phyloP scores from a whole-genome alignment of 2,113 vertebrate genomes.

The Microtus ochrogaster region DNA sequence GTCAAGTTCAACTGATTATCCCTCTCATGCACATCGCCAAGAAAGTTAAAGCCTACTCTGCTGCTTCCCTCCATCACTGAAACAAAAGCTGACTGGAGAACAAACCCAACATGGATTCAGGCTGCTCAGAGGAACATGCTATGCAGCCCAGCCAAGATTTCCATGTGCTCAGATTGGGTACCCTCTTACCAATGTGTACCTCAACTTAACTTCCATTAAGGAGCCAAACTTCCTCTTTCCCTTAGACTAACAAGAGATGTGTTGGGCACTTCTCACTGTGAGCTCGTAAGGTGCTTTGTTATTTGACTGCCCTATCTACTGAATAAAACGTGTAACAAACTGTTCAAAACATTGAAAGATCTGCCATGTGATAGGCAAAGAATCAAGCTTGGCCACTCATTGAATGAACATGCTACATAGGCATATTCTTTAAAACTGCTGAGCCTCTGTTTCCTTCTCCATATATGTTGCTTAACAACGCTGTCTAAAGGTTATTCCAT shows the following conservation, averaged over 20 bases:
- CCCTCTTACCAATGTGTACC: background rate
- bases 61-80: background rate
- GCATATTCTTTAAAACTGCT: background rate
- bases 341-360: constrained; percentile 32
- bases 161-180: background rate
- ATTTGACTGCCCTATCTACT: background rate
- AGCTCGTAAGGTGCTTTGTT: background rate
- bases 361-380: background rate
- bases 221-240: constrained; percentile 19
- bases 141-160: background rate
- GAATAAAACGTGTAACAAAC: constrained; percentile 37
- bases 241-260: background rate
- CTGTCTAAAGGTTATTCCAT: constrained; percentile 17
- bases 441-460: background rate
- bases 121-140: background rate
- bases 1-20: background rate
- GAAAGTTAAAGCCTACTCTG: constrained; percentile 34
- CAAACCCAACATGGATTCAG: background rate
- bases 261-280: background rate
- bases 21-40: constrained; percentile 5
- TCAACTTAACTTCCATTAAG: background rate
- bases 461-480: background rate
- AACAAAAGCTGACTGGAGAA: constrained; percentile 17
- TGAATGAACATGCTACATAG: background rate
- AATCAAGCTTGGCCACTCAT: constrained; percentile 1